Evolutionary conservation across 2,888 invertebrate species (phyloP).

Genomic region (Polietes domitor): DNA sequence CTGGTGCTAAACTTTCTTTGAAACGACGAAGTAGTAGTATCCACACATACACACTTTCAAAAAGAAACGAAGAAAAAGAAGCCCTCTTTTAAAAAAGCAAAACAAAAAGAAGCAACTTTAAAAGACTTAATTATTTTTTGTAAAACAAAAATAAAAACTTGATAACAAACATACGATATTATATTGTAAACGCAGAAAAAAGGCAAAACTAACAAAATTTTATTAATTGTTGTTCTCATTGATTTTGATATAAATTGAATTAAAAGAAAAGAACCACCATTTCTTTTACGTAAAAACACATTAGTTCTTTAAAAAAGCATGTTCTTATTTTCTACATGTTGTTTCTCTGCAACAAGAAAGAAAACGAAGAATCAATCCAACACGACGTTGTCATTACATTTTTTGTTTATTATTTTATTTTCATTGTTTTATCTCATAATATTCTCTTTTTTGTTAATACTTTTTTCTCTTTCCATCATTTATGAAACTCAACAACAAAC

Average conservation of each 20-base stretch:
- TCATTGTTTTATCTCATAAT: slow-evolving; percentile 36
- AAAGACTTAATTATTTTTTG: slow-evolving; percentile 55
- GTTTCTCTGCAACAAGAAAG: no score
- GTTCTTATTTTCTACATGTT: no score
- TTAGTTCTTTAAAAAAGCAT: not conserved
- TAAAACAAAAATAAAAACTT: slow-evolving; percentile 31
- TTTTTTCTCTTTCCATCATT: slow-evolving; percentile 8
- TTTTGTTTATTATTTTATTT: slow-evolving; percentile 28
- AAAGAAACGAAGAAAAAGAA: slow-evolving; percentile 19
- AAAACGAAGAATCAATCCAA: slow-evolving; percentile 36
- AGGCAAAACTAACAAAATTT: slow-evolving; percentile 42
- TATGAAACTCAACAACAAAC: slow-evolving; percentile 15
- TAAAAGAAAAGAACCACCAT: slow-evolving; percentile 28
- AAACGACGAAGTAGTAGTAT: no score
- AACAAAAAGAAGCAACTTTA: slow-evolving; percentile 46
- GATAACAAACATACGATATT: slow-evolving; percentile 61
- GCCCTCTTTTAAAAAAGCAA: slow-evolving; percentile 11
- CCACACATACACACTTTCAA: not conserved
- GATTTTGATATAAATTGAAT: slow-evolving; percentile 65
- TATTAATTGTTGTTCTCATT: slow-evolving; percentile 67
- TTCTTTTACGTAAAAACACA: slow-evolving; percentile 18
- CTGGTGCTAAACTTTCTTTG: slow-evolving; percentile 20
- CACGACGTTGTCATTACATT: not conserved
- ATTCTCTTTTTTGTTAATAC: slow-evolving; percentile 32
- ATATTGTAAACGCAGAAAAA: slow-evolving; percentile 47